Conservation (phyloP, 2,888 invertebrate species). For the Dasypogon diadema region DNA sequence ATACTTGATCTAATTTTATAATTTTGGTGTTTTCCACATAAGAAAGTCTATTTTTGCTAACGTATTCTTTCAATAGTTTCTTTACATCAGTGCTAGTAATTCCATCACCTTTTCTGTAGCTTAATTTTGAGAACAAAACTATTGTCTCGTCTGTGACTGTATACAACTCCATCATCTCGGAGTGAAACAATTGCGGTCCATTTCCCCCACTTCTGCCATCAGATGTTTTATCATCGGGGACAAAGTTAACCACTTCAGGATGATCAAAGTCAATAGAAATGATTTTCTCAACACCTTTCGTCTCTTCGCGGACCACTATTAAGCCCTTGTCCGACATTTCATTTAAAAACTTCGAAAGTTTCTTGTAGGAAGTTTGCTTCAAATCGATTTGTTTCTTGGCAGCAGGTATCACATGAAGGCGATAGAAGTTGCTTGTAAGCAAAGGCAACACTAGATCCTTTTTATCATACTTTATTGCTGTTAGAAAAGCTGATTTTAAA, state of each 20-base stretch:
- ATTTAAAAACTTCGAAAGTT: constrained; percentile 85
- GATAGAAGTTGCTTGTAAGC: constrained; percentile 85
- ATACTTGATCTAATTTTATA: constrained; percentile 63
- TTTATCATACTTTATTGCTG: constrained; percentile 80
- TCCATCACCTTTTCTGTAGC: constrained; percentile 73
- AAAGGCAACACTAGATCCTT: constrained; percentile 81
- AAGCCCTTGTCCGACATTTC: constrained; percentile 79
- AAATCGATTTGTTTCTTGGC: constrained; percentile 78
- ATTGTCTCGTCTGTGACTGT: constrained; percentile 65
- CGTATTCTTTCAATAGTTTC: constrained; percentile 78
- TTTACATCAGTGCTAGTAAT: constrained; percentile 76
- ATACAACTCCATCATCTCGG: constrained; percentile 66
- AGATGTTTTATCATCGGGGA: constrained; percentile 59
- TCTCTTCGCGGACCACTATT: constrained; percentile 74
- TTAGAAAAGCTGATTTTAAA: constrained; percentile 81
- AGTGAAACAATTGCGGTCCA: constrained; percentile 63
- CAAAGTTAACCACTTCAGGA: constrained; percentile 70
- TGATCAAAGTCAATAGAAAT: constrained; percentile 75
- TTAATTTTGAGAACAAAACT: constrained; percentile 65
- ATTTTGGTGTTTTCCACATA: constrained; percentile 63
- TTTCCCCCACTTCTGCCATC: constrained; percentile 58
- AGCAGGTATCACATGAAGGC: constrained; percentile 79
- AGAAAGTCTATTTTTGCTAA: constrained; percentile 74
- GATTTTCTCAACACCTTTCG: constrained; percentile 87
- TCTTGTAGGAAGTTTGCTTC: constrained; percentile 90